A percentile compares a stretch with the other conserved stretches of the same genome.
Conservation (phyloP, 2,888 invertebrate genomes). For the Campoplex nolae region DNA sequence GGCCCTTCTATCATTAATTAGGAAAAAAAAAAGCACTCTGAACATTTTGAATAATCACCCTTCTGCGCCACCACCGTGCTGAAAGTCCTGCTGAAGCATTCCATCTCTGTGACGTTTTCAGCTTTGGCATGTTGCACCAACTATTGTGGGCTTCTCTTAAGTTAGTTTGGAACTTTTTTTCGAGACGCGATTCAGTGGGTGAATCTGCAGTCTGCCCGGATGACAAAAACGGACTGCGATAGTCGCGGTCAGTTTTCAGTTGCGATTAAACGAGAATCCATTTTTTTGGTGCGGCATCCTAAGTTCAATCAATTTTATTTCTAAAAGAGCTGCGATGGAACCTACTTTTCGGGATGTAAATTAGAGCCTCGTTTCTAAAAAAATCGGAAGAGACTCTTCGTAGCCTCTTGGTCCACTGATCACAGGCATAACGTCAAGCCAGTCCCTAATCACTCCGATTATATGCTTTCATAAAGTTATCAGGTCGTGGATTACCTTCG, state of each 20-base stretch:
- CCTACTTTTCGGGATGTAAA: not conserved
- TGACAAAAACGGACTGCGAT: not conserved
- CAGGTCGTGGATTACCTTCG: not conserved
- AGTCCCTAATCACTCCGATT: not conserved
- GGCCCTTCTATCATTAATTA: constrained; percentile 18
- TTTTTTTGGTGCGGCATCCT: not conserved
- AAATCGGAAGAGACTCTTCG: not conserved
- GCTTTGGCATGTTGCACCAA: not conserved
- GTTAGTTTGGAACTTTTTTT: not conserved
- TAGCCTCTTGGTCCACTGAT: not conserved
- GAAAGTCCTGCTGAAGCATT: not conserved
- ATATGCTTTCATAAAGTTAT: not conserved
- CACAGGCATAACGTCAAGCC: not conserved
- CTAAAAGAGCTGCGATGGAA: not conserved
- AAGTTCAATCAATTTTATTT: not conserved
- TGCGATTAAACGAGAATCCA: not conserved
- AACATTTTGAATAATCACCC: not conserved
- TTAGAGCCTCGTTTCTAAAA: not conserved
- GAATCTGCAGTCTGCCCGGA: not conserved
- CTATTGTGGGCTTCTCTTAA: not conserved
- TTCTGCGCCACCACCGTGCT: not conserved
- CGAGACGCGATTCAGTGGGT: not conserved
- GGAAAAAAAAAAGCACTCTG: not conserved
- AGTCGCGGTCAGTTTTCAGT: not conserved
- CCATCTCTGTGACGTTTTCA: not conserved